Evolutionary conservation across 2,797 vertebrate genomes (phyloP).

Genomic region (Pangasius sanitwongsei): DNA sequence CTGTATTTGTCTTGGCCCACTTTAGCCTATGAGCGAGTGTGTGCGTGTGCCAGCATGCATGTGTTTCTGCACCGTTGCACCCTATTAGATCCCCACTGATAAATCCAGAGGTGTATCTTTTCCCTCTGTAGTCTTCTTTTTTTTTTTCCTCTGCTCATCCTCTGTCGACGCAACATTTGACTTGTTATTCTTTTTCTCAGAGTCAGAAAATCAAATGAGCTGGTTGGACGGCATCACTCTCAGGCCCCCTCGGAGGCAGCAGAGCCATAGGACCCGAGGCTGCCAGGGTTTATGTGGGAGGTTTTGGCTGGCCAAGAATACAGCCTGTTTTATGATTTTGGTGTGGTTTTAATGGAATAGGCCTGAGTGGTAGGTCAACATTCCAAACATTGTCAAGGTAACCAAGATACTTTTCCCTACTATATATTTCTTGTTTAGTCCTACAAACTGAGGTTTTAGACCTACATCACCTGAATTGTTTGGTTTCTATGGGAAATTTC

Average conservation of each 20-base stretch:
- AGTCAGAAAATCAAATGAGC: constrained; percentile 30
- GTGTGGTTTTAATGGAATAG: constrained; percentile 66
- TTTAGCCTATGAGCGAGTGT: background rate
- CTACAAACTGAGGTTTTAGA: background rate
- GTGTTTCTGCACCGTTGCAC: constrained; percentile 22
- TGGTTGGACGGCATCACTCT: constrained; percentile 7
- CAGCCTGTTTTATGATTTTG: constrained; percentile 47
- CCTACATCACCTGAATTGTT: constrained; percentile 4
- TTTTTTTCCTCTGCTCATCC: constrained; percentile 8
- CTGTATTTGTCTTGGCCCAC: constrained; percentile 40
- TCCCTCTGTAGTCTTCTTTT: background rate
- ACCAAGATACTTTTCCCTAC: constrained; percentile 7
- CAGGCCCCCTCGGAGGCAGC: constrained; percentile 13
- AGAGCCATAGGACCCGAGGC: background rate
- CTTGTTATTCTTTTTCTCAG: constrained; percentile 39
- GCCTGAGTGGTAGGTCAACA: constrained; percentile 66
- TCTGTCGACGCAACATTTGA: background rate
- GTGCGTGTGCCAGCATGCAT: constrained; percentile 22
- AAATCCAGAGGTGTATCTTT: constrained; percentile 13
- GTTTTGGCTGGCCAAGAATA: constrained; percentile 24
- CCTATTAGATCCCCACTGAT: constrained; percentile 14
- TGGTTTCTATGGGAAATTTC: constrained; percentile 14
- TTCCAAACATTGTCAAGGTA: constrained; percentile 68
- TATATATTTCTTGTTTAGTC: background rate
- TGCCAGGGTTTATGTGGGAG: constrained; percentile 41